Evolutionary conservation across 2,888 invertebrate species (phyloP).

Genomic region (Hemicrepidius hirtus): DNA sequence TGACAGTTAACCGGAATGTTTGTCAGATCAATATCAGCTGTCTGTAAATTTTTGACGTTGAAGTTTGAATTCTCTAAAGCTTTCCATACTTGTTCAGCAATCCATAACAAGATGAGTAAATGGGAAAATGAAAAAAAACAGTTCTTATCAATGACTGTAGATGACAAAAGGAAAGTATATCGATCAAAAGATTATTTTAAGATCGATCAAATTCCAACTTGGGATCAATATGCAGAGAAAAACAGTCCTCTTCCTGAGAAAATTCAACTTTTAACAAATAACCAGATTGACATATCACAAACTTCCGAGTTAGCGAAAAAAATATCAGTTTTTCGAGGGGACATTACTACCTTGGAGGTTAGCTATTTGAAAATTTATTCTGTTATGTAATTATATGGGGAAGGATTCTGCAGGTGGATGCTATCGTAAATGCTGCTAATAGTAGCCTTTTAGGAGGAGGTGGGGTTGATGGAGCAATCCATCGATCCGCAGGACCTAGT

Average conservation of each 20-base stretch:
- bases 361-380: conserved; percentile 14
- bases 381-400: conserved; percentile 1
- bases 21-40: conserved; percentile 15
- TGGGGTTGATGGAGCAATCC: conserved; percentile 95
- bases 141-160: conserved; percentile 73
- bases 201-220: conserved; percentile 74
- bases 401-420: conserved; percentile 78
- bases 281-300: conserved; percentile 69
- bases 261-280: conserved; percentile 64
- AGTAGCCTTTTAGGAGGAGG: conserved; percentile 84
- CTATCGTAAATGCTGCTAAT: conserved; percentile 94
- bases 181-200: conserved; percentile 70
- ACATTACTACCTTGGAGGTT: conserved; percentile 87
- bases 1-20: conserved; percentile 2
- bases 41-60: background rate
- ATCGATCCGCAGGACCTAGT: conserved; percentile 83
- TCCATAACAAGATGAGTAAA: conserved; percentile 69
- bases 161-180: conserved; percentile 75
- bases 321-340: conserved; percentile 83
- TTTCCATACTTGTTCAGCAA: background rate
- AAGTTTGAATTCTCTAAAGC: background rate
- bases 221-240: conserved; percentile 73
- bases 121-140: conserved; percentile 75
- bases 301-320: conserved; percentile 75
- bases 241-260: conserved; percentile 64